Percentiles rank a stretch among this genome's conserved stretches.
Evolutionary conservation across 2,888 invertebrate genomes (phyloP).

Genomic region (Tipula confusa): DNA sequence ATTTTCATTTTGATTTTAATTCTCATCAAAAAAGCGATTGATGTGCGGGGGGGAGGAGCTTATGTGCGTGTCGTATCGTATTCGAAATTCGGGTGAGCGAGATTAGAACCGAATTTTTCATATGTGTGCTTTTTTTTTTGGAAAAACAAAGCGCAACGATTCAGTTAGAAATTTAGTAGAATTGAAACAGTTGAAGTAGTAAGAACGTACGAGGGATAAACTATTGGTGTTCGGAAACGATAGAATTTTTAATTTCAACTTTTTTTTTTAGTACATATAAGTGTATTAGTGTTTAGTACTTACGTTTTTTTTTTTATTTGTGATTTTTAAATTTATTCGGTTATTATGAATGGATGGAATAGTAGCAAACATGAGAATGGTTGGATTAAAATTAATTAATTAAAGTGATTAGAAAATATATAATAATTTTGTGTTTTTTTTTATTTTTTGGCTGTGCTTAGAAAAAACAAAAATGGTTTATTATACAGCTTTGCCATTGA

Average conservation of each 20-base stretch:
- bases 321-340: background rate
- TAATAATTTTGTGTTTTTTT: constrained; percentile 1
- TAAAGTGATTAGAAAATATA: background rate
- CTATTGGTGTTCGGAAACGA: background rate
- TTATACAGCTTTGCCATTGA: constrained; percentile 47
- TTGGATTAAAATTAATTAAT: background rate
- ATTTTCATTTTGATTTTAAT: background rate
- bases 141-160: background rate
- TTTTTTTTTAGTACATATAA: background rate
- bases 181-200: background rate
- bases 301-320: background rate
- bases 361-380: background rate
- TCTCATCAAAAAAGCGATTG: background rate
- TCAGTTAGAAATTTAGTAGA: constrained; percentile 1
- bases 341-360: constrained; percentile 3
- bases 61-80: background rate
- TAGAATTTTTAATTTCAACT: background rate
- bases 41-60: constrained; percentile 1
- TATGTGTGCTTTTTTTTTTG: background rate
- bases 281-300: background rate
- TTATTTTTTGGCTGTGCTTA: constrained; percentile 35
- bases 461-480: constrained; percentile 49
- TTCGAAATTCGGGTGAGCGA: background rate
- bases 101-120: background rate
- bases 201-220: background rate